A percentile compares a stretch with the other conserved stretches of the same genome.
phyloP scores from a whole-genome alignment of 2,113 vertebrate species.

The Naja naja region DNA sequence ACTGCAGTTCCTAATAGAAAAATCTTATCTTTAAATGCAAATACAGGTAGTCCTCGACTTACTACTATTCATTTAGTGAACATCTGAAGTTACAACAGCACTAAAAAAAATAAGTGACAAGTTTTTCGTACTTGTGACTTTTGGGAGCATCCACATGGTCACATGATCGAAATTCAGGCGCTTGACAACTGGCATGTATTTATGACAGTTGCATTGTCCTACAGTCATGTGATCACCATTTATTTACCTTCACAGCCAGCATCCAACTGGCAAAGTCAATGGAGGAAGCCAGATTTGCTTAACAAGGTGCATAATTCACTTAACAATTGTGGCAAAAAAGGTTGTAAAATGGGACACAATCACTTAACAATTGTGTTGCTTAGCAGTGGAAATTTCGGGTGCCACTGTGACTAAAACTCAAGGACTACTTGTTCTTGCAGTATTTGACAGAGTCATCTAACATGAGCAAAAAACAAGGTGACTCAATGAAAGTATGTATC shows the following conservation, averaged over 20 bases:
- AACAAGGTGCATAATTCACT: neutral
- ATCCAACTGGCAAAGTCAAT: neutral
- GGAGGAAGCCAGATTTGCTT: neutral
- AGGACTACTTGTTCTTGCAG: neutral
- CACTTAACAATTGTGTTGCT: neutral
- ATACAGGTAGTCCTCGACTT: neutral
- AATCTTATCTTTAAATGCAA: neutral
- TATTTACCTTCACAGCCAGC: neutral
- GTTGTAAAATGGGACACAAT: neutral
- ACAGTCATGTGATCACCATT: neutral
- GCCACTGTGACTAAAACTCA: neutral
- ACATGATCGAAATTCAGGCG: neutral
- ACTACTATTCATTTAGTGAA: neutral
- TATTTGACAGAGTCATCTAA: neutral
- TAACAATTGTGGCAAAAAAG: neutral
- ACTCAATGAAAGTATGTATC: neutral
- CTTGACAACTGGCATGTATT: neutral
- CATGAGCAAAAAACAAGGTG: neutral
- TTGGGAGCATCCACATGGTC: neutral
- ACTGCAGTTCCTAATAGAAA: neutral
- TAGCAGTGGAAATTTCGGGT: neutral
- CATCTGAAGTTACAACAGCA: neutral
- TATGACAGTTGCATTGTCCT: too few relatives aligned
- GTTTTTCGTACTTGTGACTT: neutral
- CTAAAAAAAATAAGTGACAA: too few relatives aligned